Percentiles rank a stretch among this genome's conserved stretches.
Evolutionary conservation across 2,113 vertebrate genomes (phyloP).

Genomic region (Osmerus mordax): DNA sequence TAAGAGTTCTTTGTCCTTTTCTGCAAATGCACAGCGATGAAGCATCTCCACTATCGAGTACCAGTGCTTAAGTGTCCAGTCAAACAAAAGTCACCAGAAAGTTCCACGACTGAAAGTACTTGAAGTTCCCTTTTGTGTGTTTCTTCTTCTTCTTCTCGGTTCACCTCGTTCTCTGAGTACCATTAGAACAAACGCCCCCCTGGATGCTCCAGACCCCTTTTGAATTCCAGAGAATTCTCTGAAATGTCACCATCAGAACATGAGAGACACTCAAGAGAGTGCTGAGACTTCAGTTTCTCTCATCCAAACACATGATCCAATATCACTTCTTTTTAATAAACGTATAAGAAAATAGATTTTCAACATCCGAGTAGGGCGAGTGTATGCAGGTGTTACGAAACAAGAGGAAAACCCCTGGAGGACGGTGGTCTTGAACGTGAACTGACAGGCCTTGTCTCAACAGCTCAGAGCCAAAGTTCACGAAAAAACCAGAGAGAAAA

Average conservation of each 20-base stretch:
- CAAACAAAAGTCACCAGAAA: conserved; percentile 50
- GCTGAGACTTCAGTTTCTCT: conserved; percentile 22
- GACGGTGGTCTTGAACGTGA: conserved; percentile 57
- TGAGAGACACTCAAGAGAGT: conserved; percentile 12
- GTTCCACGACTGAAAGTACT: conserved; percentile 55
- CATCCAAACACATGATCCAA: conserved; percentile 55
- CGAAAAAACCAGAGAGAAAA: conserved; percentile 7
- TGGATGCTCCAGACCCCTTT: conserved; percentile 49
- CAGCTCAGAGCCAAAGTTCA: conserved; percentile 35
- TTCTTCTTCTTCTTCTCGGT: conserved; percentile 45
- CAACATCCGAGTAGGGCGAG: conserved; percentile 44
- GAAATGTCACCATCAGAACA: conserved; percentile 38
- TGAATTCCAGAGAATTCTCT: conserved; percentile 44
- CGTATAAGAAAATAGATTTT: conserved; percentile 66
- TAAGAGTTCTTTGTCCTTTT: conserved; percentile 43
- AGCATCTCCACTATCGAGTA: conserved; percentile 38
- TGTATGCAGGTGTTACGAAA: conserved; percentile 47
- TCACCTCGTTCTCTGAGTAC: conserved; percentile 41
- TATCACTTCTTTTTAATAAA: conserved; percentile 63
- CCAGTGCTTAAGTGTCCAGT: conserved; percentile 46
- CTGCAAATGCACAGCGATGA: conserved; percentile 59
- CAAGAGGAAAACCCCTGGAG: conserved; percentile 49
- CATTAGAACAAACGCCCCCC: conserved; percentile 26
- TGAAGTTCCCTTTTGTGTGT: conserved; percentile 66
- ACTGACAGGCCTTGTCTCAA: conserved; percentile 26